Conservation (phyloP, 92 coral and sea anemone genomes). For the Pocillopora grandis region DNA sequence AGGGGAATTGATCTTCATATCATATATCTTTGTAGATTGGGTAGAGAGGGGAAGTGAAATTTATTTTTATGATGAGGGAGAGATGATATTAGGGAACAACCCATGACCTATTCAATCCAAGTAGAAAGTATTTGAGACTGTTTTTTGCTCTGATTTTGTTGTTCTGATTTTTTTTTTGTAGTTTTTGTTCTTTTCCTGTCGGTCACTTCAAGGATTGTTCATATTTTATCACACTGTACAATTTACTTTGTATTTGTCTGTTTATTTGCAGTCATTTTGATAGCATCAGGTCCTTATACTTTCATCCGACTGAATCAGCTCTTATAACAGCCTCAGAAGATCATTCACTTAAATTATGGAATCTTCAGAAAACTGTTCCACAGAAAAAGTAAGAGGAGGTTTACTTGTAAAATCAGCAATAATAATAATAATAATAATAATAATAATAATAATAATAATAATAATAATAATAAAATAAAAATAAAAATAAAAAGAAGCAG, state of each 20-base stretch:
- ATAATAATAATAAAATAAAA: no score
- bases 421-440: no score
- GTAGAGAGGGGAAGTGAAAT: no score
- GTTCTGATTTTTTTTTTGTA: not conserved
- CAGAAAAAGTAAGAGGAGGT: conserved; percentile 79
- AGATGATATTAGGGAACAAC: no score
- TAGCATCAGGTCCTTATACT: conserved; percentile 82
- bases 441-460: no score
- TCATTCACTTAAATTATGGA: conserved; percentile 97
- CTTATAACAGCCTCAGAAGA: conserved; percentile 97
- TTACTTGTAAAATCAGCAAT: not conserved
- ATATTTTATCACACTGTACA: not conserved
- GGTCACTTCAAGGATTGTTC: not conserved
- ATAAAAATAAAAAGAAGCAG: no score
- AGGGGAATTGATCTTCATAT: no score
- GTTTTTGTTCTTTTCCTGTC: not conserved
- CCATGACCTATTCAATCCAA: no score
- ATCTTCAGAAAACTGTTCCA: conserved; percentile 92
- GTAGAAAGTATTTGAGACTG: no score
- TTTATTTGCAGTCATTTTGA: conserved; percentile 88
- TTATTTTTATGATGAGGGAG: no score
- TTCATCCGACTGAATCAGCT: conserved; percentile 94
- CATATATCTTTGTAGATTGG: no score
- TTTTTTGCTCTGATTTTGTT: not conserved
- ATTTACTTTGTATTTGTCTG: not conserved